A percentile compares a stretch with the other conserved stretches of the same genome.
Conservation (phyloP, 2,797 vertebrate species). For the Lacerta viridis region DNA sequence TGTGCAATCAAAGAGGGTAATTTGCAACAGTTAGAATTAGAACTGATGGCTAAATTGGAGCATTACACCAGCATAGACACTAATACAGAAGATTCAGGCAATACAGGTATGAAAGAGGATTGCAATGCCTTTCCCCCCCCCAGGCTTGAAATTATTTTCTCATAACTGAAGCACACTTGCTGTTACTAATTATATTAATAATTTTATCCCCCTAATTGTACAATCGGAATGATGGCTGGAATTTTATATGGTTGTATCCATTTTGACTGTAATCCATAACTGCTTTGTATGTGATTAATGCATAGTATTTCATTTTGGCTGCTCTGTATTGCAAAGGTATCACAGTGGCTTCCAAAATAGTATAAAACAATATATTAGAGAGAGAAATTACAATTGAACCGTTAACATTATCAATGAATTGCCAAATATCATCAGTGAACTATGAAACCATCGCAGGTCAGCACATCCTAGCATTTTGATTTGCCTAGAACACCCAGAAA, state of each 20-base stretch:
- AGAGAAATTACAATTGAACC: too few relatives aligned
- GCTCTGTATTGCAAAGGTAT: too few relatives aligned
- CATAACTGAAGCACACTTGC: background rate
- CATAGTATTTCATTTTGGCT: background rate
- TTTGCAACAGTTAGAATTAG: conserved; percentile 90
- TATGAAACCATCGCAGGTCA: too few relatives aligned
- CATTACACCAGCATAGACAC: conserved; percentile 91
- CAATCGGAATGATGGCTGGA: background rate
- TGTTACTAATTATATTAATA: background rate
- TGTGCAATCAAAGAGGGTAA: conserved; percentile 85
- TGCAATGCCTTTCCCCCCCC: background rate
- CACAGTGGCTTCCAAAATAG: too few relatives aligned
- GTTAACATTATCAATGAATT: too few relatives aligned
- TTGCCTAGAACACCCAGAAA: too few relatives aligned
- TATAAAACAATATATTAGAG: too few relatives aligned
- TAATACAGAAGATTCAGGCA: conserved; percentile 80
- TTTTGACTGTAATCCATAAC: background rate
- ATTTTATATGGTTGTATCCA: background rate
- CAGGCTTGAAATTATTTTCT: background rate
- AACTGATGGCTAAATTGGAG: conserved; percentile 91
- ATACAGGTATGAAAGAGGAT: conserved; percentile 78
- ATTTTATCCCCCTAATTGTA: background rate
- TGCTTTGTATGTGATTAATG: background rate
- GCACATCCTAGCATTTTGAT: too few relatives aligned
- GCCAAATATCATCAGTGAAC: too few relatives aligned